Evolutionary conservation across 2,888 invertebrate species (phyloP).

Genomic region (Caenorhabditis doughertyi): DNA sequence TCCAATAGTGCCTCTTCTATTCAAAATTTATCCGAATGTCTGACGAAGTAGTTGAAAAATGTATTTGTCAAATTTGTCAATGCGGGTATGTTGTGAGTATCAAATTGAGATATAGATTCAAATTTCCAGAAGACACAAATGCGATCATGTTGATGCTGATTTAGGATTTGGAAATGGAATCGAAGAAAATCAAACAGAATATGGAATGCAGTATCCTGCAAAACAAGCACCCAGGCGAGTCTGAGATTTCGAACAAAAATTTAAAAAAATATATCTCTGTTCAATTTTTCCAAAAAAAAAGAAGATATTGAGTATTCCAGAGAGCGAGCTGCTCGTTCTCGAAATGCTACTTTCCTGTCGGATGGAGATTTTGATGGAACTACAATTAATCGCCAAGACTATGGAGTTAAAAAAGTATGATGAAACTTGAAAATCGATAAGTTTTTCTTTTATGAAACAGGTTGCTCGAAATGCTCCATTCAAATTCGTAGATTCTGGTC

Average conservation of each 20-base stretch:
- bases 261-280: not conserved
- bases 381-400: slow-evolving; percentile 67
- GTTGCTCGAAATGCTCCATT: slow-evolving; percentile 56
- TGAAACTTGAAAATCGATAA: not conserved
- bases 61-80: slow-evolving; percentile 72
- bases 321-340: slow-evolving; percentile 32
- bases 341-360: slow-evolving; percentile 41
- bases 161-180: slow-evolving; percentile 67
- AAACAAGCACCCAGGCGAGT: slow-evolving; percentile 61
- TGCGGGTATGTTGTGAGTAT: slow-evolving; percentile 65
- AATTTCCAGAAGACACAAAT: slow-evolving; percentile 66
- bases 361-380: slow-evolving; percentile 67
- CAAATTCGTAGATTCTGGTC: slow-evolving; percentile 49
- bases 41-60: slow-evolving; percentile 58
- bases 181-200: slow-evolving; percentile 68
- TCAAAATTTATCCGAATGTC: slow-evolving; percentile 12
- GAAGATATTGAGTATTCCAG: not conserved
- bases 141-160: slow-evolving; percentile 71
- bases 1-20: not conserved
- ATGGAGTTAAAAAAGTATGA: slow-evolving; percentile 46
- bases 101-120: too few relatives aligned
- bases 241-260: too few relatives aligned
- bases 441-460: not conserved
- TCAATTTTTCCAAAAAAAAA: not conserved
- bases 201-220: slow-evolving; percentile 64